phyloP scores from a whole-genome alignment of 2,113 vertebrate genomes.

The Coreoperca whiteheadi region DNA sequence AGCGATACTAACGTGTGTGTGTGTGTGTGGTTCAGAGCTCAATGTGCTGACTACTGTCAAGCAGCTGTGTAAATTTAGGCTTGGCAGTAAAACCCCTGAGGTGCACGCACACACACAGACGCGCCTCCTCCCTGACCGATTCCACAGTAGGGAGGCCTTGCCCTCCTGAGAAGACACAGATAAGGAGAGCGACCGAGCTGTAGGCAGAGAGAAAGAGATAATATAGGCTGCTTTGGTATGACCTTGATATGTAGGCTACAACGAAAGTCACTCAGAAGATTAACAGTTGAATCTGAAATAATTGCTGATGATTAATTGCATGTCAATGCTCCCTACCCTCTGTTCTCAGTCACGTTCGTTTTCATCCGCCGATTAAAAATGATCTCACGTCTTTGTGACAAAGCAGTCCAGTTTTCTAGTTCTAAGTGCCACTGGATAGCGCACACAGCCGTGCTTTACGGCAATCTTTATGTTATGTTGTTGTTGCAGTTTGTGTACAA shows the following conservation, averaged over 20 bases:
- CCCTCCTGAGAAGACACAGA: neutral
- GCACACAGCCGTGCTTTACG: no score
- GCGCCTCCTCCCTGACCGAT: conserved; percentile 11
- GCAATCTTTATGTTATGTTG: no score
- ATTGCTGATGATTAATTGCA: neutral
- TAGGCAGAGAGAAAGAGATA: neutral
- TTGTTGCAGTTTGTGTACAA: no score
- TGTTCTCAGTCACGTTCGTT: neutral
- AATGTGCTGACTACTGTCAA: conserved; percentile 27
- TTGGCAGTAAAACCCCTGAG: conserved; percentile 29
- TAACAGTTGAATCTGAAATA: neutral
- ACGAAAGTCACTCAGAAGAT: neutral
- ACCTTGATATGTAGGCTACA: neutral
- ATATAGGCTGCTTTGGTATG: neutral
- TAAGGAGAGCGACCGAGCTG: conserved; percentile 22
- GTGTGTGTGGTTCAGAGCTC: conserved; percentile 10
- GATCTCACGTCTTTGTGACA: no score
- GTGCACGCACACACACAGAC: neutral
- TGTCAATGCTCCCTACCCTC: no score
- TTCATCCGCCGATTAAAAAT: neutral
- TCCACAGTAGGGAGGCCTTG: conserved; percentile 37
- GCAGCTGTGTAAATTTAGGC: conserved; percentile 60
- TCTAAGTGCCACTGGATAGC: no score
- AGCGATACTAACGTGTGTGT: neutral
- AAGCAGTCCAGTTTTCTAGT: no score